These are phyloP conservation scores for Urocyon cinereoargenteus DNA, from an alignment of 2,797 vertebrate genomes.

Conservation along the genomic window DNA sequence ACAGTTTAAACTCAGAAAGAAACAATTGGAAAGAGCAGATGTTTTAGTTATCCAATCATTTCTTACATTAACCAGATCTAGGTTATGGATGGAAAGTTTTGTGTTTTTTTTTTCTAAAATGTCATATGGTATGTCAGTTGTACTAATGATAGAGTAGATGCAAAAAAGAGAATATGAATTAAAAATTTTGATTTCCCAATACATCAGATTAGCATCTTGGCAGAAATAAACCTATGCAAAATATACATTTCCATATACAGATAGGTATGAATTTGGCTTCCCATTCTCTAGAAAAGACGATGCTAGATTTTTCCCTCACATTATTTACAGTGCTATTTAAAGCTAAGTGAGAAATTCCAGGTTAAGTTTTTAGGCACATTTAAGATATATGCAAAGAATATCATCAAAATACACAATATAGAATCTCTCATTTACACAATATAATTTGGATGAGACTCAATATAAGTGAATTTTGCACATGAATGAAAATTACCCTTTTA, in stretches of 20 bases:
- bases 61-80: slow-evolving; percentile 60
- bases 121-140: not conserved
- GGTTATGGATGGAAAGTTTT: slow-evolving; percentile 18
- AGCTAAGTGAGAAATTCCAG: slow-evolving; percentile 31
- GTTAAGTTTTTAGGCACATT: slow-evolving; percentile 4
- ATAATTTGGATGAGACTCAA: slow-evolving; percentile 6
- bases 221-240: slow-evolving; percentile 28
- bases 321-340: not conserved
- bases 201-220: not conserved
- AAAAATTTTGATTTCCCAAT: not conserved
- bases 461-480: slow-evolving; percentile 53
- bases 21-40: slow-evolving; percentile 33
- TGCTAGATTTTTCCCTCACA: slow-evolving; percentile 1
- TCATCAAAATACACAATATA: not conserved
- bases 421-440: not conserved
- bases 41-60: slow-evolving; percentile 79
- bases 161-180: slow-evolving; percentile 18
- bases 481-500: slow-evolving; percentile 43
- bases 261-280: not conserved
- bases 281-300: not conserved
- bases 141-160: not conserved
- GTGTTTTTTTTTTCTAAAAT: slow-evolving; percentile 37
- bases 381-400: not conserved
- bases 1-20: slow-evolving; percentile 44
- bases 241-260: not conserved